Conservation (phyloP, 2,797 vertebrate genomes). For the Odontamblyopus lacepedii region DNA sequence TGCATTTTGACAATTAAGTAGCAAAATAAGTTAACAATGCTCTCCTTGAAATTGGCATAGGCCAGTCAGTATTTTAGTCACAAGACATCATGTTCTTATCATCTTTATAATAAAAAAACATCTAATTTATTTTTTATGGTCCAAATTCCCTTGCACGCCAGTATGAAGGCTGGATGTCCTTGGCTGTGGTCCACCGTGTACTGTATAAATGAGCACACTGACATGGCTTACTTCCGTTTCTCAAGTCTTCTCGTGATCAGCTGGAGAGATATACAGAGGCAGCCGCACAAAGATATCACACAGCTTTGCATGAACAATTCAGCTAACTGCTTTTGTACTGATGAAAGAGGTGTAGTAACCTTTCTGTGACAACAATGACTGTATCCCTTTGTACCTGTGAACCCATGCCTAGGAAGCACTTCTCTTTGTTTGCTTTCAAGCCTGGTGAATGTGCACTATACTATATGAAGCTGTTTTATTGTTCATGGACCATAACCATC, state of each 20-base stretch:
- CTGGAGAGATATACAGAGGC: slow-evolving; percentile 17
- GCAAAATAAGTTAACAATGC: too few species aligned
- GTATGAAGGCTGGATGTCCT: slow-evolving; percentile 64
- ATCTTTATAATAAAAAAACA: neutral
- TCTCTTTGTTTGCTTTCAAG: slow-evolving; percentile 43
- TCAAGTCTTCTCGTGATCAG: slow-evolving; percentile 49
- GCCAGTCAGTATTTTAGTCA: too few species aligned
- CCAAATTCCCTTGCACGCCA: slow-evolving; percentile 53
- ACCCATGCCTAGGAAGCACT: slow-evolving; percentile 29
- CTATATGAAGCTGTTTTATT: slow-evolving; percentile 30
- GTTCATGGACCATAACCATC: slow-evolving; percentile 12
- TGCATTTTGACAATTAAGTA: too few species aligned
- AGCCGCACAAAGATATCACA: slow-evolving; percentile 42
- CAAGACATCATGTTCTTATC: too few species aligned
- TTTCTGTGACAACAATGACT: slow-evolving; percentile 44
- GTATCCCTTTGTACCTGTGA: slow-evolving; percentile 45
- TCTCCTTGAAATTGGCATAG: too few species aligned
- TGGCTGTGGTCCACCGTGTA: slow-evolving; percentile 66
- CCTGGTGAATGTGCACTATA: slow-evolving; percentile 24
- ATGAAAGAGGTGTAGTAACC: slow-evolving; percentile 19
- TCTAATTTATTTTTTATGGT: slow-evolving; percentile 62
- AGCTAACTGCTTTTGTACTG: slow-evolving; percentile 26
- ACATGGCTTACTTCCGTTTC: slow-evolving; percentile 71
- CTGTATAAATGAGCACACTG: slow-evolving; percentile 65
- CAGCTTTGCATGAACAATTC: slow-evolving; percentile 22